Base-by-base conservation (phyloP, 2,888 invertebrate genomes). In the Trichacis sp. region DNA sequence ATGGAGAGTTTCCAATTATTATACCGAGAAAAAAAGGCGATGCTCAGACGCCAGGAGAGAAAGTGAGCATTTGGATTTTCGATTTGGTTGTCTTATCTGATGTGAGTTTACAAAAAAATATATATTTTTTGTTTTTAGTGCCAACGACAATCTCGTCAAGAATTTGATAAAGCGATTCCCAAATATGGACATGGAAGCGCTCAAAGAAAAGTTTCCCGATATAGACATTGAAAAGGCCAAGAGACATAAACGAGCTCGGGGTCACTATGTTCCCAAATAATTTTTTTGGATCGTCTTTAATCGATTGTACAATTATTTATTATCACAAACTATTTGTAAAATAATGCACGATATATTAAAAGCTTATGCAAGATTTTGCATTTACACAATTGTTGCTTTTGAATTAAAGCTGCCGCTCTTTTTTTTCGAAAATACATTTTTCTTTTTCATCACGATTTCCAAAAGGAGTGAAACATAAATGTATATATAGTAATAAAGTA, bases 161-260 rank as follows among this genome's bases (percentile, higher is more conserved):
- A 49, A 64, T n/a, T 17, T 79, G 9, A 64, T 95, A 18, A 91
- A 91, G 69, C 87, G 90, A 40, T 95, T 92, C 84, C 95, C 95
- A 1, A 87, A 95, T 77, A 84, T 93, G 82, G 92, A 93, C 78
- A 80, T 90, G 80, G 89, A 91, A 59, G 86, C 89, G 53, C 77
- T 96, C 17, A 89, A 90, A 78, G 86, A 88, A 62, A 88, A 92
- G 76, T 96, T 90, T 84, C 95, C 96, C 2, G 84, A 89, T 78
- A 91, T 94, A 3, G 88, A 95, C 81, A 85, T 95, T 49, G 89
- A 93, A 62, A 89, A 88, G 80, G 87, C 91, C 1, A 88, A 88
- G 72, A 80, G 79, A 3, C 82, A 83, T 46, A 87, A 87, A 69
- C 90, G 88, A 82, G 84, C 88, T 9, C 86, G 88, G 71, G 91